phyloP scores from a whole-genome alignment of 2,797 vertebrate genomes.

The Gobionotothen gibberifrons region DNA sequence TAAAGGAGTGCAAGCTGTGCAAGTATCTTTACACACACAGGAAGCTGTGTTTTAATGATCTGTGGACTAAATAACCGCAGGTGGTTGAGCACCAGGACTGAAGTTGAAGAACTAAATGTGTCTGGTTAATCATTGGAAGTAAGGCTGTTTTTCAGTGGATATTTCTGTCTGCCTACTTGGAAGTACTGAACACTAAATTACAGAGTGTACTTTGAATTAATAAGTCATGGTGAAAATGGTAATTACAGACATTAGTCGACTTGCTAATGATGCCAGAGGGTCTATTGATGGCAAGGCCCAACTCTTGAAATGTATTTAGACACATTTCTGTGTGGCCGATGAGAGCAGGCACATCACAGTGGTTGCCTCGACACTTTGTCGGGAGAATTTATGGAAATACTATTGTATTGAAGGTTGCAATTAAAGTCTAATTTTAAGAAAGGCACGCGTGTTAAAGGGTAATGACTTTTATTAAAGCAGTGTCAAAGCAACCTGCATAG shows the following conservation, averaged over 20 bases:
- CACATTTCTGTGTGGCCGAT: conserved; percentile 13
- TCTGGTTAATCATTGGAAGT: conserved; percentile 54
- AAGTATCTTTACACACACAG: conserved; percentile 12
- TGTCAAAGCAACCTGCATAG: neutral
- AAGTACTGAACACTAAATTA: conserved; percentile 25
- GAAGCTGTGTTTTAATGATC: conserved; percentile 56
- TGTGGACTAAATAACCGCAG: conserved; percentile 59
- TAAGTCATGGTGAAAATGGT: conserved; percentile 34
- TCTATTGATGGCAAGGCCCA: conserved; percentile 8
- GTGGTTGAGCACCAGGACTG: conserved; percentile 43
- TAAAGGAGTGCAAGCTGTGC: conserved; percentile 30
- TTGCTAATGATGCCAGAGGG: conserved; percentile 33
- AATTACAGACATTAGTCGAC: conserved; percentile 39
- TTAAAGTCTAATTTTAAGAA: neutral
- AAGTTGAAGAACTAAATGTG: conserved; percentile 46
- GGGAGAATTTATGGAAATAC: neutral
- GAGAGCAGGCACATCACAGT: conserved; percentile 15
- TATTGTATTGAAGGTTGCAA: neutral
- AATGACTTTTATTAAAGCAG: neutral
- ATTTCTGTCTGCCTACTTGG: conserved; percentile 18
- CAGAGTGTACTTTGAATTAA: conserved; percentile 23
- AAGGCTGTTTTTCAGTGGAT: conserved; percentile 23
- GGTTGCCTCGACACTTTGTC: conserved; percentile 3
- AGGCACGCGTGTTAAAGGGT: neutral
- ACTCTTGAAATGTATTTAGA: conserved; percentile 3